phyloP scores from a whole-genome alignment of 2,888 invertebrate species.

The Matsumyia berberina region DNA sequence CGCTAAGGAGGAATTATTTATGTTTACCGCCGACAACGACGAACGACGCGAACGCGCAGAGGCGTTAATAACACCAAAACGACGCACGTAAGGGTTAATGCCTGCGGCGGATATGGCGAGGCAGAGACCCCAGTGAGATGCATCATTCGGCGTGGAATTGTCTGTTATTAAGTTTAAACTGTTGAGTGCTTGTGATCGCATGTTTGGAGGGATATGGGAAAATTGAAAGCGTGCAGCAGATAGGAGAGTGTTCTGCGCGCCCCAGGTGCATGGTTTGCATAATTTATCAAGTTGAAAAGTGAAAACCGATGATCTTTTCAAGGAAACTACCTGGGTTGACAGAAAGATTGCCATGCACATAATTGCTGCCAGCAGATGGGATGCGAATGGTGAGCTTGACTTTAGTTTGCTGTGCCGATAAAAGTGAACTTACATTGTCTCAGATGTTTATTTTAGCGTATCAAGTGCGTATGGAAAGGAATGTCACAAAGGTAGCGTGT shows the following conservation, averaged over 20 bases:
- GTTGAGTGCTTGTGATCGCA: slow-evolving; percentile 53
- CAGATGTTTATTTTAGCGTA: background rate
- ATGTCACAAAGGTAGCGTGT: too few species aligned
- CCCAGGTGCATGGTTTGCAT: slow-evolving; percentile 62
- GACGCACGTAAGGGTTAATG: slow-evolving; percentile 55
- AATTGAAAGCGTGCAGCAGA: slow-evolving; percentile 50
- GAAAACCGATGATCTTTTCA: slow-evolving; percentile 56
- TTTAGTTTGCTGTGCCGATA: slow-evolving; percentile 10
- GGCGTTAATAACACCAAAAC: slow-evolving; percentile 59
- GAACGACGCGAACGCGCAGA: slow-evolving; percentile 17
- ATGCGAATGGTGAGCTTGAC: slow-evolving; percentile 4
- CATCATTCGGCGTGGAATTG: slow-evolving; percentile 42
- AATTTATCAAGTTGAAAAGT: slow-evolving; percentile 52
- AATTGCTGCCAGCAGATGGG: slow-evolving; percentile 40
- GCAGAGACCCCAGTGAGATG: slow-evolving; percentile 51
- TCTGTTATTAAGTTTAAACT: slow-evolving; percentile 66
- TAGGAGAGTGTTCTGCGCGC: background rate
- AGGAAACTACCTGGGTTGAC: slow-evolving; percentile 63
- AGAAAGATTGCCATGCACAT: slow-evolving; percentile 59
- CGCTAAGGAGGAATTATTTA: slow-evolving; percentile 60
- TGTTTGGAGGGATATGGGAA: slow-evolving; percentile 27
- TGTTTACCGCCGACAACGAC: slow-evolving; percentile 10
- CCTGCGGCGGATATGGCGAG: slow-evolving; percentile 61
- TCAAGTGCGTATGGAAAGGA: too few species aligned
- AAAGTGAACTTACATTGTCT: background rate